Percentiles rank a stretch among this genome's conserved stretches.
Evolutionary conservation across 2,888 invertebrate species (phyloP).

Genomic region (Perithous albicinctus): DNA sequence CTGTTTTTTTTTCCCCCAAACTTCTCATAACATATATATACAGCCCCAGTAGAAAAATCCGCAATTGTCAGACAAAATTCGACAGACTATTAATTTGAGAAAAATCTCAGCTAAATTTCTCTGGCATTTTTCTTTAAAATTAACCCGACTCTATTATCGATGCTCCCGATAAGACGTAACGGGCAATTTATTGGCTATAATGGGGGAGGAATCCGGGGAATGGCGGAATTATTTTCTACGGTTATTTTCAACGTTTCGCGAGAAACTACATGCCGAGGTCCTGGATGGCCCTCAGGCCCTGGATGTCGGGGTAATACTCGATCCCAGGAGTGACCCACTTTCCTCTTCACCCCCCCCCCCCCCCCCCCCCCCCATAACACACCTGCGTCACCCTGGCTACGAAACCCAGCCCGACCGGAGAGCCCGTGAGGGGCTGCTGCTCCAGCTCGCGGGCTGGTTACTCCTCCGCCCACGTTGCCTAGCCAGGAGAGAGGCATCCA

Average conservation of each 20-base stretch:
- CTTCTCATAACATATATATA: too few species aligned
- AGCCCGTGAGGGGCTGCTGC: constrained; percentile 16
- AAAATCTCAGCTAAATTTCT: too few species aligned
- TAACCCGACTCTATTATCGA: not conserved
- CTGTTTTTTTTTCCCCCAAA: too few species aligned
- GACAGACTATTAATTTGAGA: too few species aligned
- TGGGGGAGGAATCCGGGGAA: not conserved
- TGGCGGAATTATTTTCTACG: not conserved
- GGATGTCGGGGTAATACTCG: constrained; percentile 69
- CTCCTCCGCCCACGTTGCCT: constrained; percentile 13
- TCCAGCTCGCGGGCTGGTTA: constrained; percentile 12
- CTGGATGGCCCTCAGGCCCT: constrained; percentile 61
- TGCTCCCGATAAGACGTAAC: not conserved
- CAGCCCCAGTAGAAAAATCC: too few species aligned
- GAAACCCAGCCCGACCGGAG: constrained; percentile 12
- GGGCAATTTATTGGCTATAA: not conserved
- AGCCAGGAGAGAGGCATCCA: constrained; percentile 54
- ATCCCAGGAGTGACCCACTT: constrained; percentile 81
- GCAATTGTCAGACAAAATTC: too few species aligned
- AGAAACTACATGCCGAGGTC: constrained; percentile 48
- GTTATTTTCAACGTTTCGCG: not conserved
- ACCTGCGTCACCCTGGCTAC: constrained; percentile 63
- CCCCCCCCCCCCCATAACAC: constrained; percentile 52
- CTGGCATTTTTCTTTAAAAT: too few species aligned
- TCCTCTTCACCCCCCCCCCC: constrained; percentile 78